These are phyloP conservation scores for Augochlora pura DNA, from an alignment of 1,140 invertebrate species.

Conservation along the genomic window DNA sequence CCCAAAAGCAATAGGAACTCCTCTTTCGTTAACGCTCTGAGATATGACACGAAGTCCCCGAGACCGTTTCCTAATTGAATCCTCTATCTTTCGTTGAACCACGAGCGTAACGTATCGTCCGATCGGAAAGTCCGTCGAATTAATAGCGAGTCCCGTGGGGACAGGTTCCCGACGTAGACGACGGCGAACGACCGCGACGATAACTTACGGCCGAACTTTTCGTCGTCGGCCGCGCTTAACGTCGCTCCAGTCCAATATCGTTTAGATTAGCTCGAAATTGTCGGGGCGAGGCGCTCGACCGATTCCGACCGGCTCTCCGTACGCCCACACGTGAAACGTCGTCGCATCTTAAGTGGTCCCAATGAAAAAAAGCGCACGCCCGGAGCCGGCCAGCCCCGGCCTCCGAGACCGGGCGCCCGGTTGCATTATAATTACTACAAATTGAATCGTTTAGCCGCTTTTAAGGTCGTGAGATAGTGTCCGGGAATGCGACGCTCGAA, in stretches of 20 bases:
- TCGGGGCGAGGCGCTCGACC: constrained; percentile 36
- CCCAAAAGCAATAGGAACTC: no score
- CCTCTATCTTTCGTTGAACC: no score
- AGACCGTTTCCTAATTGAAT: no score
- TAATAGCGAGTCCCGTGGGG: background rate
- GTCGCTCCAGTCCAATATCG: constrained; percentile 59
- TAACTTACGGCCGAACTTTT: constrained; percentile 13
- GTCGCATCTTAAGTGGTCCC: constrained; percentile 65
- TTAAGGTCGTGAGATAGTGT: constrained; percentile 69
- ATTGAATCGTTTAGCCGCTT: constrained; percentile 71
- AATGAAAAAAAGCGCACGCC: constrained; percentile 60
- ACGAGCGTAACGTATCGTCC: no score
- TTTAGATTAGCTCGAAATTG: constrained; percentile 64
- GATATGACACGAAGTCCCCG: no score
- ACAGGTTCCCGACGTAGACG: no score
- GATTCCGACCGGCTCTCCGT: constrained; percentile 23
- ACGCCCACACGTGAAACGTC: constrained; percentile 64
- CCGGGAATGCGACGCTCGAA: constrained; percentile 59
- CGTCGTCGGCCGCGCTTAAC: constrained; percentile 27
- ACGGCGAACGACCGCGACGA: background rate
- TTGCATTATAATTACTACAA: constrained; percentile 71
- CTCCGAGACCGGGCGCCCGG: constrained; percentile 29
- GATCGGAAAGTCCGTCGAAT: background rate
- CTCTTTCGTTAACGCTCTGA: no score
- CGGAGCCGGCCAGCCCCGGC: constrained; percentile 33